Conservation (phyloP, 2,888 invertebrate species). For the Cyrtodaria siliqua region DNA sequence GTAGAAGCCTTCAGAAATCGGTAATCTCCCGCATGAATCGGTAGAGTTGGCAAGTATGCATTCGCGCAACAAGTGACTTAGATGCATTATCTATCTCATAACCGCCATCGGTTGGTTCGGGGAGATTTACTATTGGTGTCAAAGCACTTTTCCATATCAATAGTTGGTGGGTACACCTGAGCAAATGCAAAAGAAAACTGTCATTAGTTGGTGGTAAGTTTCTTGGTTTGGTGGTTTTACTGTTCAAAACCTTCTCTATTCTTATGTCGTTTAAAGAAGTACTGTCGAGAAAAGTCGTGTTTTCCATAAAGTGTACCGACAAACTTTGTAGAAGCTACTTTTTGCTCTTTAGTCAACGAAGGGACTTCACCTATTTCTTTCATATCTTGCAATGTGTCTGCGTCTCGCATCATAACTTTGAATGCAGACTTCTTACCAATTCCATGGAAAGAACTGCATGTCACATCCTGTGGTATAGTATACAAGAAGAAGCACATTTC, state of each 20-base stretch:
- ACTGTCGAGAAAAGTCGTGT: background rate
- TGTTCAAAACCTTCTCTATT: background rate
- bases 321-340: background rate
- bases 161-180: background rate
- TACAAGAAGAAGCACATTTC: background rate
- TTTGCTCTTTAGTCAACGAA: background rate
- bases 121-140: background rate
- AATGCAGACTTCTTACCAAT: slow-evolving; percentile 15
- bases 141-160: background rate
- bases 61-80: background rate
- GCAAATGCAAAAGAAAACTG: slow-evolving; percentile 5
- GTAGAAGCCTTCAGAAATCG: no score
- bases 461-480: slow-evolving; percentile 18
- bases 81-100: background rate
- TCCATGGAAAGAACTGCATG: slow-evolving; percentile 6
- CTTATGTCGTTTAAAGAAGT: background rate
- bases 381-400: background rate
- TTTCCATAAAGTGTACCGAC: background rate
- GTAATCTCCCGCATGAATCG: no score
- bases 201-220: slow-evolving; percentile 9
- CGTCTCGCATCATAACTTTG: slow-evolving; percentile 1
- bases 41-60: no score
- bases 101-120: background rate
- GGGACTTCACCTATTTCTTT: background rate
- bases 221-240: background rate